Evolutionary conservation across 2,797 vertebrate genomes (phyloP).

Genomic region (Brachyrhaphis roseni): DNA sequence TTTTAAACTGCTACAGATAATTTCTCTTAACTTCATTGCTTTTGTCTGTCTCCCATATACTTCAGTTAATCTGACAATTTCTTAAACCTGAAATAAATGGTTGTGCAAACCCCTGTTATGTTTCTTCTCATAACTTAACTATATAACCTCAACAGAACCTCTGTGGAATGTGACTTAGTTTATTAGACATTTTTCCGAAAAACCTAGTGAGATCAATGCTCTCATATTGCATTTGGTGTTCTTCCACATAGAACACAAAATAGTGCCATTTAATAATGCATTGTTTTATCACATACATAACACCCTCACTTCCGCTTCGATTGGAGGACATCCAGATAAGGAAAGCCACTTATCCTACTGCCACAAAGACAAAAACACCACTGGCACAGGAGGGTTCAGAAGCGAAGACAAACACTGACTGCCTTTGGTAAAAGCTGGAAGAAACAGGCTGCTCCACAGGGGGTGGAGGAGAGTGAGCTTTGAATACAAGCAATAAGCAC

Average conservation of each 20-base stretch:
- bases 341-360: conserved; percentile 46
- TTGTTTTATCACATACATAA: too few relatives aligned
- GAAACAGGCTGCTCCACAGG: conserved; percentile 39
- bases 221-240: too few relatives aligned
- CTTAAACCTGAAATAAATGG: conserved; percentile 37
- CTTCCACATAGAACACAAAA: too few relatives aligned
- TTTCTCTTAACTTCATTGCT: neutral
- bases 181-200: too few relatives aligned
- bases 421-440: conserved; percentile 44
- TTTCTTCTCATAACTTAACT: too few relatives aligned
- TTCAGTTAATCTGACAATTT: conserved; percentile 6
- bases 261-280: too few relatives aligned
- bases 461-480: conserved; percentile 38
- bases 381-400: conserved; percentile 15
- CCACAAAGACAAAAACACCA: conserved; percentile 7
- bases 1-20: neutral
- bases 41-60: neutral
- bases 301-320: conserved; percentile 35
- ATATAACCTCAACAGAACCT: too few relatives aligned
- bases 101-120: conserved; percentile 29
- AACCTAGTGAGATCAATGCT: too few relatives aligned
- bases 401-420: conserved; percentile 43
- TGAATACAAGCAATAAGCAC: conserved; percentile 56
- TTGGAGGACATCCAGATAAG: conserved; percentile 47
- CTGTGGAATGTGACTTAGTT: too few relatives aligned